Conservation (phyloP, 2,888 invertebrate species). For the Lycocerus yunnanus region DNA sequence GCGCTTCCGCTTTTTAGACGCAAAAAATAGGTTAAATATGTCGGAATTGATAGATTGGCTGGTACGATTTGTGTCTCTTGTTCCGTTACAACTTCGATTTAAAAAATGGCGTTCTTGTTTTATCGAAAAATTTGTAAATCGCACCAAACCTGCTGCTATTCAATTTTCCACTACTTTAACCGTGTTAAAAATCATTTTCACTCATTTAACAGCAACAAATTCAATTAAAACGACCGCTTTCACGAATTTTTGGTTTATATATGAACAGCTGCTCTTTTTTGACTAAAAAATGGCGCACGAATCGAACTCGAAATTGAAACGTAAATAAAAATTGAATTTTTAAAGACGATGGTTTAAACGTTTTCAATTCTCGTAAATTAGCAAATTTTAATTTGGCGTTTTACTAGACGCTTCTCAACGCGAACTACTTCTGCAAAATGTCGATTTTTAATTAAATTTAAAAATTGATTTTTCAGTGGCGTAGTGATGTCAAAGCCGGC, state of each 20-base stretch:
- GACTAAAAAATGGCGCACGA: background rate
- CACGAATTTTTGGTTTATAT: background rate
- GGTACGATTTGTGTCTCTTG: background rate
- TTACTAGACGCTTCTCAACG: background rate
- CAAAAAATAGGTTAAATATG: conserved; percentile 28
- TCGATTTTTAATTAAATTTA: background rate
- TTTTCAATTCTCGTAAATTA: background rate
- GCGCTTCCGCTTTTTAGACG: conserved; percentile 20
- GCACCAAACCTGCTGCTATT: background rate
- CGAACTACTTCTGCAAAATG: background rate
- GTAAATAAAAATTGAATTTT: background rate
- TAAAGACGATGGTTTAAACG: background rate
- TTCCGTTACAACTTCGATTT: background rate
- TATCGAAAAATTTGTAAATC: background rate
- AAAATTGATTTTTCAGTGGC: background rate
- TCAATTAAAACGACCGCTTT: background rate
- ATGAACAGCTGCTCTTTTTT: background rate
- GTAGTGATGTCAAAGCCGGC: background rate
- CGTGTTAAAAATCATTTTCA: background rate
- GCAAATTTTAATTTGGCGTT: background rate
- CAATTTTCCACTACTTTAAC: background rate
- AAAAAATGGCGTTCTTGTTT: background rate
- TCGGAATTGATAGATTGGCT: conserved; percentile 14
- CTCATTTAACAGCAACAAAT: background rate
- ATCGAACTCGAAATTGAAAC: background rate